These are phyloP conservation scores for Loripinus fragilis DNA, from an alignment of 2,888 invertebrate species.

Conservation along the genomic window DNA sequence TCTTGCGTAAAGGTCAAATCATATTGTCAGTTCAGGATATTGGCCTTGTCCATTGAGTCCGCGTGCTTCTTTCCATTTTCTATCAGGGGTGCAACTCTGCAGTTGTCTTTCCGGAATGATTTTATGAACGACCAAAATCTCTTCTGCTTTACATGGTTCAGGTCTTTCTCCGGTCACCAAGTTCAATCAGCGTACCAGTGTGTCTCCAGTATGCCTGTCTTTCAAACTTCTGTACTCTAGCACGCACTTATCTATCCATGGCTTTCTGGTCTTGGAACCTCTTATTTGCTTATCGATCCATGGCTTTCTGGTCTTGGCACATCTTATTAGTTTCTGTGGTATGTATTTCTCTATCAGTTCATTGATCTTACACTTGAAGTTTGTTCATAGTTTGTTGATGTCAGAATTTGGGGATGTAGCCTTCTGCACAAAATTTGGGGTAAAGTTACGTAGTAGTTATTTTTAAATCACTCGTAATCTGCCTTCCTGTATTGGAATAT, in stretches of 20 bases:
- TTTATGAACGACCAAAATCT: constrained; percentile 26
- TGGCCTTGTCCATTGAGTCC: constrained; percentile 4
- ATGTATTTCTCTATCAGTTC: constrained; percentile 20
- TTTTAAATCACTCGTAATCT: not conserved
- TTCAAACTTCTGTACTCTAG: not conserved
- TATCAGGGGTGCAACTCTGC: not conserved
- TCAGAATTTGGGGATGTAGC: not conserved
- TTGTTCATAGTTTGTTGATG: not conserved
- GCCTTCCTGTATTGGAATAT: constrained; percentile 14
- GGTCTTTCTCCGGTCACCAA: constrained; percentile 7
- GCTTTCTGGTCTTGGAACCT: not conserved
- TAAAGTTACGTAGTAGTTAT: not conserved
- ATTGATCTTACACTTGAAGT: constrained; percentile 13
- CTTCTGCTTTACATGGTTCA: constrained; percentile 16
- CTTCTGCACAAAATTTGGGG: not conserved
- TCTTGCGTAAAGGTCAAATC: constrained; percentile 3
- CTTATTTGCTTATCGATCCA: constrained; percentile 1
- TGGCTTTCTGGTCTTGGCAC: constrained; percentile 2
- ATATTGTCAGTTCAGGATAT: no score
- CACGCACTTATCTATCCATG: not conserved
- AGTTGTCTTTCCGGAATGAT: constrained; percentile 15
- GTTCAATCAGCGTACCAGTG: not conserved
- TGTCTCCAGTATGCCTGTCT: constrained; percentile 23
- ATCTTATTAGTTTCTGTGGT: not conserved
- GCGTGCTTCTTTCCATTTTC: constrained; percentile 21